A percentile compares a stretch with the other conserved stretches of the same genome.
phyloP scores from a whole-genome alignment of 1,140 invertebrate species.

The Babylonia areolata region DNA sequence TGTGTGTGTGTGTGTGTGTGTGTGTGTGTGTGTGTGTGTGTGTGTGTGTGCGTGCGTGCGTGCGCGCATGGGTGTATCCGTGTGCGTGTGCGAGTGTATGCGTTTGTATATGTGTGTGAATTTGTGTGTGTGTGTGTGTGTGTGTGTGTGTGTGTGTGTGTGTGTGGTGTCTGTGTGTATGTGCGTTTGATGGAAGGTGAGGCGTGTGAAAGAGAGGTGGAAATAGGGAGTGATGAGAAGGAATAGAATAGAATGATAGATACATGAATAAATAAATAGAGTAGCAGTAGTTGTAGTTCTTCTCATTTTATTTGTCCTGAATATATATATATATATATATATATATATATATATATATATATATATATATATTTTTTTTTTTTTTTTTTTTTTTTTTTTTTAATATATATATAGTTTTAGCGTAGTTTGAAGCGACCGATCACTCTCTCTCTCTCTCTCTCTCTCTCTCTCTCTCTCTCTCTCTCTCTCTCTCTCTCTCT shows the following conservation, averaged over 20 bases:
- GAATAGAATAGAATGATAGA: neutral
- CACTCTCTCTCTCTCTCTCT: too few species aligned
- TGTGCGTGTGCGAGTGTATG: neutral
- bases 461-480: too few species aligned
- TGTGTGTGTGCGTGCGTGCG: neutral
- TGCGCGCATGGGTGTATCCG: neutral
- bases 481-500: too few species aligned
- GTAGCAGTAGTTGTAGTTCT: too few species aligned
- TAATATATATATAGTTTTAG: too few species aligned
- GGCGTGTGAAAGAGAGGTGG: neutral
- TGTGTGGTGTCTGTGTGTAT: neutral
- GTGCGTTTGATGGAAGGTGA: too few species aligned
- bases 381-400: too few species aligned
- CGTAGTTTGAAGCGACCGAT: too few species aligned
- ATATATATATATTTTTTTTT: too few species aligned
- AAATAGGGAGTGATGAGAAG: neutral
- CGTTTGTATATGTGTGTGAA: neutral
- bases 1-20: neutral
- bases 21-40: neutral
- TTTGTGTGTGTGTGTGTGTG: neutral
- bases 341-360: too few species aligned
- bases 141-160: constrained; percentile 16
- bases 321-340: too few species aligned
- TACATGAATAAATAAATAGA: neutral
- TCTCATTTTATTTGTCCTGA: too few species aligned